Conservation (phyloP, 2,797 vertebrate genomes). For the Micropoecilia bifurca region DNA sequence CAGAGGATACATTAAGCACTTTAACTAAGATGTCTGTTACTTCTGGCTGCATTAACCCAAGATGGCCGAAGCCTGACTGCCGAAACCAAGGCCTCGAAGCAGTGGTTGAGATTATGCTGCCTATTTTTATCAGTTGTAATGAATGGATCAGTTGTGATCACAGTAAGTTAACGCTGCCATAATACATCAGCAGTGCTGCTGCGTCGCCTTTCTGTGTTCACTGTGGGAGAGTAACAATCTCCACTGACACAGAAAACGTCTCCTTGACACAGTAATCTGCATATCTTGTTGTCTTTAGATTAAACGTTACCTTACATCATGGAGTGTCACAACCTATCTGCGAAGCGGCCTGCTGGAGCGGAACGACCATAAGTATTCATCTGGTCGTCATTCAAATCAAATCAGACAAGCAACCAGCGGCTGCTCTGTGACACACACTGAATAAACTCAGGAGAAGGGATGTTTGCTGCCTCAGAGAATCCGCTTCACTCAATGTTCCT, state of each 20-base stretch:
- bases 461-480: conserved; percentile 51
- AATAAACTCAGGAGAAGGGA: conserved; percentile 48
- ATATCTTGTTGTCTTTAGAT: conserved; percentile 62
- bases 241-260: conserved; percentile 29
- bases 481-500: conserved; percentile 45
- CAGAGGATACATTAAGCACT: conserved; percentile 4
- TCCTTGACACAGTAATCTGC: conserved; percentile 53
- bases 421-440: conserved; percentile 33
- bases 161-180: neutral
- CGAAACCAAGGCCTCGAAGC: neutral
- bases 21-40: conserved; percentile 4
- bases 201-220: conserved; percentile 13
- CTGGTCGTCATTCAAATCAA: conserved; percentile 57
- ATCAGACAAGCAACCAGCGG: conserved; percentile 52
- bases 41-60: conserved; percentile 6
- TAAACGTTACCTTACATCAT: conserved; percentile 60
- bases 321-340: conserved; percentile 57
- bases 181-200: conserved; percentile 9
- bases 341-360: conserved; percentile 45
- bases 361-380: conserved; percentile 59
- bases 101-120: neutral
- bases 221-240: conserved; percentile 27
- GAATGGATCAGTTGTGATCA: neutral
- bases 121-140: neutral
- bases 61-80: neutral